A percentile compares a stretch with the other conserved stretches of the same genome.
Conservation (phyloP, 30 jellyfish, hydroid and myxozoan species). For the Sanderia malayensis region DNA sequence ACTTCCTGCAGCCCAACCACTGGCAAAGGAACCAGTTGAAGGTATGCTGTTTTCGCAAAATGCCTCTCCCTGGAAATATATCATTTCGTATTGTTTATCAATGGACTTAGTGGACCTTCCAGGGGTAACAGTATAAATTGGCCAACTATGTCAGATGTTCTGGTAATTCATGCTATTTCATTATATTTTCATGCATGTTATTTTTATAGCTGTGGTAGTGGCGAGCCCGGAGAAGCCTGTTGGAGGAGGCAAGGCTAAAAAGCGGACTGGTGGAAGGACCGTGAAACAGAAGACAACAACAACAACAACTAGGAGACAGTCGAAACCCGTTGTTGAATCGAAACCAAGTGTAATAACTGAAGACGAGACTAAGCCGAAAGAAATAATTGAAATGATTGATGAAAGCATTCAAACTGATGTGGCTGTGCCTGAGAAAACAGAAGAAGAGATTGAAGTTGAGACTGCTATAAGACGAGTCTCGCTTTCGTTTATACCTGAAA, state of each 20-base stretch:
- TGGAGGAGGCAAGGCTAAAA: constrained; percentile 41
- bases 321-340: too few relatives aligned
- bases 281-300: constrained; percentile 8
- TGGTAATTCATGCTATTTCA: too few relatives aligned
- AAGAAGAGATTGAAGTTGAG: constrained; percentile 9
- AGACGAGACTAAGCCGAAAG: constrained; percentile 8
- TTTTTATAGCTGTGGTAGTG: not conserved
- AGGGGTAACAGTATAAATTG: too few relatives aligned
- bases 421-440: constrained; percentile 32
- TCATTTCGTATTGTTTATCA: too few relatives aligned
- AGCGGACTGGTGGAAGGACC: constrained; percentile 32
- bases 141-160: too few relatives aligned
- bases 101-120: too few relatives aligned
- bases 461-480: constrained; percentile 28
- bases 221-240: constrained; percentile 35
- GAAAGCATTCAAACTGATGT: constrained; percentile 59
- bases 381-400: constrained; percentile 39
- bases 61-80: too few relatives aligned
- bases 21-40: not conserved
- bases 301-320: constrained; percentile 13
- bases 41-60: too few relatives aligned
- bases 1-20: not conserved
- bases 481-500: constrained; percentile 19
- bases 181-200: too few relatives aligned
- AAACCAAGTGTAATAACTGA: constrained; percentile 10